phyloP scores from a whole-genome alignment of 1,140 invertebrate species.

The Orius laevigatus region DNA sequence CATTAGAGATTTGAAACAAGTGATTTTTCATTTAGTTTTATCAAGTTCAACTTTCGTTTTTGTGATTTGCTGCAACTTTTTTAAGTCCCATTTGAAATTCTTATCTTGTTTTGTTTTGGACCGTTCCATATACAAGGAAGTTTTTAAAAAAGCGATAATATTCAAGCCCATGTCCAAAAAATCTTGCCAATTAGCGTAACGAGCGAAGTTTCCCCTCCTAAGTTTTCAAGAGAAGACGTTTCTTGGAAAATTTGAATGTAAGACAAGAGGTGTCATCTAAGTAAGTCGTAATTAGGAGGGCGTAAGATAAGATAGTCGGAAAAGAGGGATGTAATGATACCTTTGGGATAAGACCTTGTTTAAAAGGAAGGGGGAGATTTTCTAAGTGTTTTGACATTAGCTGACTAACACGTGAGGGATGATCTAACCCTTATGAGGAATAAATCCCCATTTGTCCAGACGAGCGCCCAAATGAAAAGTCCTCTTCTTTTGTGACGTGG shows the following conservation, averaged over 20 bases:
- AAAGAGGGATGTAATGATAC: not conserved
- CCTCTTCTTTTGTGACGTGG: not conserved
- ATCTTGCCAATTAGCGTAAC: too few species aligned
- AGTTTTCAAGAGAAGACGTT: not conserved
- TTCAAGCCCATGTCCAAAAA: too few species aligned
- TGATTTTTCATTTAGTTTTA: too few species aligned
- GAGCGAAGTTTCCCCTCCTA: not conserved
- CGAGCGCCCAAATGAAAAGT: constrained; percentile 8
- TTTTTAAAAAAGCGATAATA: too few species aligned
- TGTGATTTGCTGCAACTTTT: too few species aligned
- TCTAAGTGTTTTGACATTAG: constrained; percentile 1
- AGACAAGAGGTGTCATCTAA: not conserved
- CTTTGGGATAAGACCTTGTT: too few species aligned
- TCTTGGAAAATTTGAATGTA: not conserved
- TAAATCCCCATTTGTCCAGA: constrained; percentile 11
- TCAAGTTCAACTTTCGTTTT: too few species aligned
- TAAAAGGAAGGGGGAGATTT: too few species aligned
- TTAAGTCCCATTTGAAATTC: too few species aligned
- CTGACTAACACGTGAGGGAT: constrained; percentile 1
- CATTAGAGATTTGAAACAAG: too few species aligned
- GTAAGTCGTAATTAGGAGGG: not conserved
- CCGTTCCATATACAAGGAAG: too few species aligned
- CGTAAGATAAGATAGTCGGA: not conserved
- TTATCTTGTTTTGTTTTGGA: too few species aligned
- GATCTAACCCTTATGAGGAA: constrained; percentile 5